Percentiles rank a stretch among this genome's conserved stretches.
Conservation (phyloP, 2,113 vertebrate species). For the Channa argus region DNA sequence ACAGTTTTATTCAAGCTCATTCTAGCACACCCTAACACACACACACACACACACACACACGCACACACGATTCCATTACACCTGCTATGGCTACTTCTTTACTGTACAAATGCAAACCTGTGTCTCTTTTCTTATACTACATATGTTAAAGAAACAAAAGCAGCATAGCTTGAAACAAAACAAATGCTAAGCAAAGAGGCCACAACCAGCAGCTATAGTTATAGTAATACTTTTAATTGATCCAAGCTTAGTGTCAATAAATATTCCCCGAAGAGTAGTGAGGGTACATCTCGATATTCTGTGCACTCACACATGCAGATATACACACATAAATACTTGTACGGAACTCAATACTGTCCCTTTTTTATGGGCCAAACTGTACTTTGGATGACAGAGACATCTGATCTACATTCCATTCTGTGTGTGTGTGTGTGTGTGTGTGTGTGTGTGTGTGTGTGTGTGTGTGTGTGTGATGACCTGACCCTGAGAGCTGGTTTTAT, state of each 20-base stretch:
- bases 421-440: constrained; percentile 42
- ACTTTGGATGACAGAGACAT: constrained; percentile 72
- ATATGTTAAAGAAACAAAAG: constrained; percentile 40
- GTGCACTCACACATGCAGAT: constrained; percentile 28
- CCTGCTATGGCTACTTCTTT: constrained; percentile 44
- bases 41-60: constrained; percentile 9
- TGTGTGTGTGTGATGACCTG: constrained; percentile 13
- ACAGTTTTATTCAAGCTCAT: not conserved
- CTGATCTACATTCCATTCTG: constrained; percentile 74
- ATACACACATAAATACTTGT: constrained; percentile 44
- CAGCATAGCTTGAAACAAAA: constrained; percentile 6
- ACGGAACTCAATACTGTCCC: constrained; percentile 75
- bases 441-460: constrained; percentile 28
- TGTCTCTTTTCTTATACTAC: not conserved
- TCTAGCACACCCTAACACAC: not conserved
- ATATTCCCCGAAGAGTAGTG: constrained; percentile 58
- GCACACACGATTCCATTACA: constrained; percentile 3
- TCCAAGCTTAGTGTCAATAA: constrained; percentile 63
- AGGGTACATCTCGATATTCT: constrained; percentile 55
- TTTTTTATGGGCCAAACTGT: constrained; percentile 64
- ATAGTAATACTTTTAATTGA: constrained; percentile 53
- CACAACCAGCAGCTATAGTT: constrained; percentile 26
- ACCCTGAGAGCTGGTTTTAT: constrained; percentile 34
- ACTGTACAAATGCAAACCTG: constrained; percentile 38
- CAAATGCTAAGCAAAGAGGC: constrained; percentile 20